Percentiles rank a stretch among this genome's conserved stretches.
phyloP scores from a whole-genome alignment of 2,888 invertebrate genomes.

The Eupithecia subfuscata region DNA sequence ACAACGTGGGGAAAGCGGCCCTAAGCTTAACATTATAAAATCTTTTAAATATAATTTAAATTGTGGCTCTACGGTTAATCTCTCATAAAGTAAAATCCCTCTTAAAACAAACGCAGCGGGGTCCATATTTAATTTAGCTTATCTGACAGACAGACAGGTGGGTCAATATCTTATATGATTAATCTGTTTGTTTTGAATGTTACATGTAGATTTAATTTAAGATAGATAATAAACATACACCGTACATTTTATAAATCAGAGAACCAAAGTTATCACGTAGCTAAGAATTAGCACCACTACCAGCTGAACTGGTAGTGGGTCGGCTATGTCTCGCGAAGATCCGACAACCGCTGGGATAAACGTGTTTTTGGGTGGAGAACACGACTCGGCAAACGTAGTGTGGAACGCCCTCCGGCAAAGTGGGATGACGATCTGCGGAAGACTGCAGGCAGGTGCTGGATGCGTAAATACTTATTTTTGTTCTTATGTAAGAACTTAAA shows the following conservation, averaged over 20 bases:
- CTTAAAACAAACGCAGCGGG: conserved; percentile 62
- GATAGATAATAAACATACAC: neutral
- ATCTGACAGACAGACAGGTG: conserved; percentile 48
- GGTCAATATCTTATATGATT: conserved; percentile 33
- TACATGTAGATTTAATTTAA: conserved; percentile 12
- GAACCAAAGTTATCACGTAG: too few species aligned
- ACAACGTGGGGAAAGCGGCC: neutral
- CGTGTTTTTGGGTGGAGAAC: too few species aligned
- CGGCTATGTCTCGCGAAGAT: too few species aligned
- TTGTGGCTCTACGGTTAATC: neutral
- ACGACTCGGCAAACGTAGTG: too few species aligned
- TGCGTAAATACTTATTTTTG: neutral
- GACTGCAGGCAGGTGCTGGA: too few species aligned
- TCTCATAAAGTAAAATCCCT: conserved; percentile 53
- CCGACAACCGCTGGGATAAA: too few species aligned
- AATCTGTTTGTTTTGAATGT: conserved; percentile 27
- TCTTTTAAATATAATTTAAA: neutral
- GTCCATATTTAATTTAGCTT: conserved; percentile 48
- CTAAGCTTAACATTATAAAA: neutral
- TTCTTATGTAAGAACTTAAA: neutral
- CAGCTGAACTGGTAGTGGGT: too few species aligned
- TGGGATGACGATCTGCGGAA: too few species aligned
- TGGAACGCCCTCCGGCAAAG: too few species aligned
- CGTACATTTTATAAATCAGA: too few species aligned
- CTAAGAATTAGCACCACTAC: too few species aligned